These are phyloP conservation scores for Vulpes vulpes DNA, from an alignment of 2,113 vertebrate genomes.

Conservation along the genomic window DNA sequence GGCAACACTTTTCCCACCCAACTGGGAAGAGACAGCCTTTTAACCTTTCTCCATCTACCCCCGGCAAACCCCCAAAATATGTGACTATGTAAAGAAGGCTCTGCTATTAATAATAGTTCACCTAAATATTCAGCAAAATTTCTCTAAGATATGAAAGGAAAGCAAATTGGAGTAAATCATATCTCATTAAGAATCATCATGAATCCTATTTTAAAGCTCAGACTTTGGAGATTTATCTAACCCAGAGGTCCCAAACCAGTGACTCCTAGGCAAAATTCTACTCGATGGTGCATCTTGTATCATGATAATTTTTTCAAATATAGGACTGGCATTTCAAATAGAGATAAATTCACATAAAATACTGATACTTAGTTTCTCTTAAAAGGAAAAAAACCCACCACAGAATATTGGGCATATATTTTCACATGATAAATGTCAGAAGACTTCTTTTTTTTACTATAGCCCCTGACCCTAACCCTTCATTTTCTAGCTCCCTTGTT, in stretches of 20 bases:
- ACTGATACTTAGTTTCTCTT: slow-evolving; percentile 3
- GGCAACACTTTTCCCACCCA: not conserved
- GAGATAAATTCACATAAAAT: not conserved
- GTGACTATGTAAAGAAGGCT: not conserved
- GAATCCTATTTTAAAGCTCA: not conserved
- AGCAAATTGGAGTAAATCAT: not conserved
- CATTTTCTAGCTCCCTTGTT: not conserved
- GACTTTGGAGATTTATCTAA: not conserved
- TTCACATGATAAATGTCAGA: not conserved
- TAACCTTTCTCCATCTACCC: not conserved
- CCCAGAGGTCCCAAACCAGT: not conserved
- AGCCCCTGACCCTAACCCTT: not conserved
- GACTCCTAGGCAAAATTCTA: not conserved
- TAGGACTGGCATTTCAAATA: not conserved
- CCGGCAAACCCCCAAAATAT: not conserved
- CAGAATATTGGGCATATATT: not conserved
- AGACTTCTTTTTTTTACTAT: not conserved
- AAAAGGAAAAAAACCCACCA: not conserved
- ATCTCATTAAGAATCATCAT: not conserved
- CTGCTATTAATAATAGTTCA: not conserved
- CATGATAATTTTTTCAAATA: not conserved
- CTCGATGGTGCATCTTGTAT: not conserved
- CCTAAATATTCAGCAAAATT: not conserved
- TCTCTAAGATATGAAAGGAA: not conserved
- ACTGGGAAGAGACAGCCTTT: not conserved